phyloP scores from a whole-genome alignment of 92 coral and sea anemone genomes.

The Epizoanthus rinbou region DNA sequence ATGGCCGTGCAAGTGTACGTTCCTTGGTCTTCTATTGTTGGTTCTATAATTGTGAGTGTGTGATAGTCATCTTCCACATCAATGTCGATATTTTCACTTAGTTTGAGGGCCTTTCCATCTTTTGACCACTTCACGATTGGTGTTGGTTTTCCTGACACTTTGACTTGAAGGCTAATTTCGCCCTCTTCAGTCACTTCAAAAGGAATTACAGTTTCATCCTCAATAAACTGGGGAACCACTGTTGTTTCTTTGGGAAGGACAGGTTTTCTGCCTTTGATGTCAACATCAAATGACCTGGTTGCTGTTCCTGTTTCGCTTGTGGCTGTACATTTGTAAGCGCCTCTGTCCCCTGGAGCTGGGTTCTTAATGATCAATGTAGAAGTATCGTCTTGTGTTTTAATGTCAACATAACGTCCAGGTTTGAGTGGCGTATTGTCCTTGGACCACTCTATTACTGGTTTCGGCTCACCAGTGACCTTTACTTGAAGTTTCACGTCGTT shows the following conservation, averaged over 20 bases:
- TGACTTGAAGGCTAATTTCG: slow-evolving; percentile 57
- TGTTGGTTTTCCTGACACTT: slow-evolving; percentile 64
- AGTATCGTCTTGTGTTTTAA: slow-evolving; percentile 47
- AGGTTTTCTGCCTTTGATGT: slow-evolving; percentile 51
- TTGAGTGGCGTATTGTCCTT: slow-evolving; percentile 59
- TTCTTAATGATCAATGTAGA: slow-evolving; percentile 57
- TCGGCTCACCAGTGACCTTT: slow-evolving; percentile 67
- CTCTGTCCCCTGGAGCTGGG: slow-evolving; percentile 72
- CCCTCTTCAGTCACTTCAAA: slow-evolving; percentile 81
- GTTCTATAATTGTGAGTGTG: slow-evolving; percentile 64
- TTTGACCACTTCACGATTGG: slow-evolving; percentile 63
- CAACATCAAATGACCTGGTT: slow-evolving; percentile 57
- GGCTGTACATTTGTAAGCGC: slow-evolving; percentile 66
- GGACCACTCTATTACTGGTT: slow-evolving; percentile 73
- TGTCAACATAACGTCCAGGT: slow-evolving; percentile 38
- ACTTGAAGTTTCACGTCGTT: slow-evolving; percentile 42
- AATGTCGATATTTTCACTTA: slow-evolving; percentile 61
- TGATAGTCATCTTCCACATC: slow-evolving; percentile 65
- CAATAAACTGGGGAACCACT: slow-evolving; percentile 61
- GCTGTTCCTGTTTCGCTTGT: slow-evolving; percentile 64
- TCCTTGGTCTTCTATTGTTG: slow-evolving; percentile 79
- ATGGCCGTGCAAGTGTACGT: slow-evolving; percentile 82
- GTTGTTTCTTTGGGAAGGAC: slow-evolving; percentile 23
- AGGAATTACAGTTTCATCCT: slow-evolving; percentile 58
- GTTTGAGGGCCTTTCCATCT: slow-evolving; percentile 61